Base-by-base conservation (phyloP, 2,113 vertebrate species). In the Melanocharis versteri region DNA sequence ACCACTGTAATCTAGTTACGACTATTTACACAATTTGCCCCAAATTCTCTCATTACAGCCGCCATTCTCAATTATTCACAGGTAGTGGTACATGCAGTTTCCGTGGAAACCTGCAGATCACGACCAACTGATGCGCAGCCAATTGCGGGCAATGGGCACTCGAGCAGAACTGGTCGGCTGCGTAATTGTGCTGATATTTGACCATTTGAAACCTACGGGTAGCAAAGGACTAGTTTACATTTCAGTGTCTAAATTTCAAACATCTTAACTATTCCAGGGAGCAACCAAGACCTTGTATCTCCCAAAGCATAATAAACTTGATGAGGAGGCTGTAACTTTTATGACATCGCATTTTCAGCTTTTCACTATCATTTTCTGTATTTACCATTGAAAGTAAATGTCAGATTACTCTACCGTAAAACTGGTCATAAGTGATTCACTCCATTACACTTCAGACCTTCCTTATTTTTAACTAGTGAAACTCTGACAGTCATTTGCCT, bases 41-140 rank as follows among this genome's bases (percentile, higher is more conserved):
- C 75, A 95, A 97, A 97, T 96, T 97, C 94, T 89, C 71, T 96
- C 91, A 96, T 97, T 97, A 97, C 91, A 96, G 76, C 92, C 95
- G 95, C 91, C 86, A 94, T 88, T 97, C 92, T 97, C 96, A 83
- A 96, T 97, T 97, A 97, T 96, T 97, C 96, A 94, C 95, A 98
- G 97, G 97, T 97, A 97, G 93, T 9, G 77, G 88, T 90, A 95
- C 94, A 97, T 93, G 94, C 93, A 83, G 97, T 98, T 97, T 97
- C 97, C 97, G 35, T 97, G 97, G 97, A 97, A 98, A 98, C 97
- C 92, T 93, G 94, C 94, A 58, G 92, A 86, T 96, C 96, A 53
- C 20, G 7, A 90, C 81, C 86, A 80, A 76, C 51, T 42, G 96
- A 95, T 90, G 92, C 17, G 7, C 90, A 95, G 96, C 82, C 94